Conservation (phyloP, 92 coral and sea anemone species). For the Ricordea florida region DNA sequence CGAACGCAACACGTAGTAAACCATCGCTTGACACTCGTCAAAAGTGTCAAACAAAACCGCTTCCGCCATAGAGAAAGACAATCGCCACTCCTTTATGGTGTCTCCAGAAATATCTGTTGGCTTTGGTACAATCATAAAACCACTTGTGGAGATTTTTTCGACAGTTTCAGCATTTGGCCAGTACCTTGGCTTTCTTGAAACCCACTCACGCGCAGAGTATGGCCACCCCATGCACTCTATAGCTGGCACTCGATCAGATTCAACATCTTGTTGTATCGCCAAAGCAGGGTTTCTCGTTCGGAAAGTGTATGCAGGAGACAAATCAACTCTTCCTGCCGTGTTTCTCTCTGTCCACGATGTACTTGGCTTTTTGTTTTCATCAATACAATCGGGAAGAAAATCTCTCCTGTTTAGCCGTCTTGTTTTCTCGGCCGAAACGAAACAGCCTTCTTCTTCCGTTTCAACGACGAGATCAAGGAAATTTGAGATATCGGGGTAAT, state of each 20-base stretch:
- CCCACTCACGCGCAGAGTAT: neutral
- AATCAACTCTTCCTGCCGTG: neutral
- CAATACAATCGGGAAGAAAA: conserved; percentile 15
- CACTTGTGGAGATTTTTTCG: neutral
- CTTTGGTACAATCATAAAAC: conserved; percentile 32
- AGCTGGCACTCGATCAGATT: conserved; percentile 12
- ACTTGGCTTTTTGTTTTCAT: conserved; percentile 14
- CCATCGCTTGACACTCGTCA: conserved; percentile 13
- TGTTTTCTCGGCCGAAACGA: conserved; percentile 16
- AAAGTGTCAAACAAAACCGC: conserved; percentile 15
- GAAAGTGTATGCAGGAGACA: conserved; percentile 8
- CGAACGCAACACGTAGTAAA: conserved; percentile 28
- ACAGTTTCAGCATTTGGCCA: conserved; percentile 14
- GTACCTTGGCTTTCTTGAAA: conserved; percentile 17
- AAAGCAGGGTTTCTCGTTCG: neutral
- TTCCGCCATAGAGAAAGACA: conserved; percentile 33
- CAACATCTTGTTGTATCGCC: neutral
- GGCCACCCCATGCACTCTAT: conserved; percentile 38
- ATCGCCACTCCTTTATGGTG: conserved; percentile 21
- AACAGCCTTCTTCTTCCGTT: neutral
- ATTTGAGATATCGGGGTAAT: neutral
- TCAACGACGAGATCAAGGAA: conserved; percentile 2
- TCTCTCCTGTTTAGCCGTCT: conserved; percentile 13
- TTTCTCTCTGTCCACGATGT: neutral
- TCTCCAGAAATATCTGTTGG: conserved; percentile 21